Percentiles rank a stretch among this genome's conserved stretches.
These are phyloP conservation scores for Steinernema scapterisci DNA, from an alignment of 2,888 invertebrate genomes.

Conservation along the genomic window DNA sequence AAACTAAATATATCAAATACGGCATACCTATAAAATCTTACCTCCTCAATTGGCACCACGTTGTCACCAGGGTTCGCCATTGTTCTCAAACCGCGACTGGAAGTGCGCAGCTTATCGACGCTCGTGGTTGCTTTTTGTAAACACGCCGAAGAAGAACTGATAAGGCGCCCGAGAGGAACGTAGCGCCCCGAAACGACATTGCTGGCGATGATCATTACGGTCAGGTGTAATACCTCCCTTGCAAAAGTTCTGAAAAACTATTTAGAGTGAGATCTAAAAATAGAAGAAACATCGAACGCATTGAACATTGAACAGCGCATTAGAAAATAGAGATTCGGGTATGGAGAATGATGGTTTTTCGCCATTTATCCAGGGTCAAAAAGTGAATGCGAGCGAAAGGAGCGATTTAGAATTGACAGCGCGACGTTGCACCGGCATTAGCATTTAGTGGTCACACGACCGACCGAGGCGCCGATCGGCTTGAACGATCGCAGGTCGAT, in stretches of 20 bases:
- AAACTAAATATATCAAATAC: not conserved
- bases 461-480: conserved; percentile 5
- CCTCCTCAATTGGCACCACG: conserved; percentile 8
- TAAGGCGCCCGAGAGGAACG: conserved; percentile 10
- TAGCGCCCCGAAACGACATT: not conserved
- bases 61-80: conserved; percentile 20
- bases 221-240: not conserved
- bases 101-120: not conserved
- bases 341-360: not conserved
- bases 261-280: too few relatives aligned
- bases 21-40: not conserved
- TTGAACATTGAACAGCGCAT: too few relatives aligned
- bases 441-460: conserved; percentile 3
- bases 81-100: not conserved
- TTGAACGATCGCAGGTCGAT: not conserved
- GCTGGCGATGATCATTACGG: not conserved
- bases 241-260: not conserved
- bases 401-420: not conserved
- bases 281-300: too few relatives aligned
- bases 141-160: not conserved
- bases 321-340: too few relatives aligned
- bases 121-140: conserved; percentile 16
- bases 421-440: not conserved
- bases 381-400: not conserved
- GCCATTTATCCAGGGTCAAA: too few relatives aligned